A percentile compares a stretch with the other conserved stretches of the same genome.
phyloP scores from a whole-genome alignment of 2,888 invertebrate genomes.

The Scaptomyza cyrtandrae region DNA sequence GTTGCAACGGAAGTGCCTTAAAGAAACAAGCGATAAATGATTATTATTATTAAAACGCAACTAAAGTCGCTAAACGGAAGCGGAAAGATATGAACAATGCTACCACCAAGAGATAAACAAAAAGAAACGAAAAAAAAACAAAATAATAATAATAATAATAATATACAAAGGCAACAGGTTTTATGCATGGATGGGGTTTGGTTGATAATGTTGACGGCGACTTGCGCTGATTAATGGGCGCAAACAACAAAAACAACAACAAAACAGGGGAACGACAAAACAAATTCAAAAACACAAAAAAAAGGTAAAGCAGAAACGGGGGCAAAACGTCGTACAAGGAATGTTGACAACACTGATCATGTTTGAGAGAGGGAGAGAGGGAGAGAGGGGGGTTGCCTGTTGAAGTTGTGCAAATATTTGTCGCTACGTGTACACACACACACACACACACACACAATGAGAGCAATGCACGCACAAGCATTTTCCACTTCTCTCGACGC shows the following conservation, averaged over 20 bases:
- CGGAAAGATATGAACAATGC: constrained; percentile 26
- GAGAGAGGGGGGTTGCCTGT: constrained; percentile 6
- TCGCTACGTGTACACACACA: constrained; percentile 32
- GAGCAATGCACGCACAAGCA: constrained; percentile 76
- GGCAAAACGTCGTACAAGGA: constrained; percentile 40
- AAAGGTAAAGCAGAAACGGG: constrained; percentile 36
- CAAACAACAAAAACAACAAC: too few species aligned
- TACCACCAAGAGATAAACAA: constrained; percentile 7
- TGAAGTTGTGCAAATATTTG: constrained; percentile 71
- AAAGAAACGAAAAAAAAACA: constrained; percentile 4
- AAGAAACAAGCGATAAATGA: constrained; percentile 51
- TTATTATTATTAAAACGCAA: constrained; percentile 18
- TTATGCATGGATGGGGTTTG: constrained; percentile 7
- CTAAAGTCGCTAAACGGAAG: constrained; percentile 37
- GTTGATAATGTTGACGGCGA: constrained; percentile 51
- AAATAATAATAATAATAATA: constrained; percentile 24
- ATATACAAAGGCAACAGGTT: constrained; percentile 55
- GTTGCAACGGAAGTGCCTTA: constrained; percentile 48
- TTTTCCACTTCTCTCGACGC: constrained; percentile 74
- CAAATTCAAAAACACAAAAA: constrained; percentile 3
- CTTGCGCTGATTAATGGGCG: constrained; percentile 70
- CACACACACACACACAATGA: constrained; percentile 52
- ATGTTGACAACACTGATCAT: constrained; percentile 30
- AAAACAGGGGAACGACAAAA: constrained; percentile 48
- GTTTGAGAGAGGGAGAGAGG: background rate